Evolutionary conservation across 2,113 vertebrate species (phyloP).

Genomic region (Bos taurus): ARS-UCD2.0 NC_037331.1:118201501-118202000

Average conservation of each 20-base stretch:
- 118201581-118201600: background rate
- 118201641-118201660: background rate
- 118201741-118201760: background rate
- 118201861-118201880: background rate
- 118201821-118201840: background rate
- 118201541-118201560: background rate
- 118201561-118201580: background rate
- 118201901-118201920: background rate
- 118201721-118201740: background rate
- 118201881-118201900: background rate
- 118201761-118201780: background rate
- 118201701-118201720: background rate
- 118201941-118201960: background rate
- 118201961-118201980: background rate
- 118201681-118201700: background rate
- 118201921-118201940: background rate
- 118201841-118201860: background rate
- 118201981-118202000: background rate
- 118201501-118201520: background rate
- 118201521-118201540: background rate
- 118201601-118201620: rapidly evolving
- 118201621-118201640: background rate
- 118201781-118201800: background rate
- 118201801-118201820: background rate
- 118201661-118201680: no score